phyloP scores from a whole-genome alignment of 2,888 invertebrate genomes.

The Folsomia candida region DNA sequence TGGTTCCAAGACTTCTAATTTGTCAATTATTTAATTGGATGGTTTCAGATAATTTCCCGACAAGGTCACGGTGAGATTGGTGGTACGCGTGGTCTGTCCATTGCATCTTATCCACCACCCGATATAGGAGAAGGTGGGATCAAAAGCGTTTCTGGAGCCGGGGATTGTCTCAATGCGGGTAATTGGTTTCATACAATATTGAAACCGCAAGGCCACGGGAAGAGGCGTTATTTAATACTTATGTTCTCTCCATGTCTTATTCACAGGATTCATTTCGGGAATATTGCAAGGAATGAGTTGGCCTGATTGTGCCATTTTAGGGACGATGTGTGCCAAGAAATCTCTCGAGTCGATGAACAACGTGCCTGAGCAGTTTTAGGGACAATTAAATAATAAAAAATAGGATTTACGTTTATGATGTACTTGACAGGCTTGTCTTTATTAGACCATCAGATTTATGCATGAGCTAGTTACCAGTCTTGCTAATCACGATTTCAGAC shows the following conservation, averaged over 20 bases:
- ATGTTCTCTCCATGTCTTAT: no score
- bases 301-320: conserved; percentile 62
- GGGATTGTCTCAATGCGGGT: conserved; percentile 66
- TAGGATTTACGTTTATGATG: background rate
- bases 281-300: conserved; percentile 61
- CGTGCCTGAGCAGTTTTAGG: conserved; percentile 58
- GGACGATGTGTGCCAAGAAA: conserved; percentile 63
- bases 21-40: conserved; percentile 9
- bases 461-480: conserved; percentile 13
- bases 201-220: no score
- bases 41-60: conserved; percentile 11
- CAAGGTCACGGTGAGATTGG: conserved; percentile 10
- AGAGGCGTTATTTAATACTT: no score
- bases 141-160: conserved; percentile 77
- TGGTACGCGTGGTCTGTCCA: conserved; percentile 41
- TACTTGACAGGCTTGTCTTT: conserved; percentile 7
- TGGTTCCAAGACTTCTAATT: background rate
- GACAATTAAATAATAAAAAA: background rate
- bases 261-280: conserved; percentile 69
- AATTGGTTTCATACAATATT: no score
- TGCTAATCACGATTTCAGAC: no score
- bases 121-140: conserved; percentile 52
- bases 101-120: conserved; percentile 51
- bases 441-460: conserved; percentile 31
- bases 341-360: conserved; percentile 63